Conservation (phyloP, 2,888 invertebrate genomes). For the Brachypalpus laphriformis region DNA sequence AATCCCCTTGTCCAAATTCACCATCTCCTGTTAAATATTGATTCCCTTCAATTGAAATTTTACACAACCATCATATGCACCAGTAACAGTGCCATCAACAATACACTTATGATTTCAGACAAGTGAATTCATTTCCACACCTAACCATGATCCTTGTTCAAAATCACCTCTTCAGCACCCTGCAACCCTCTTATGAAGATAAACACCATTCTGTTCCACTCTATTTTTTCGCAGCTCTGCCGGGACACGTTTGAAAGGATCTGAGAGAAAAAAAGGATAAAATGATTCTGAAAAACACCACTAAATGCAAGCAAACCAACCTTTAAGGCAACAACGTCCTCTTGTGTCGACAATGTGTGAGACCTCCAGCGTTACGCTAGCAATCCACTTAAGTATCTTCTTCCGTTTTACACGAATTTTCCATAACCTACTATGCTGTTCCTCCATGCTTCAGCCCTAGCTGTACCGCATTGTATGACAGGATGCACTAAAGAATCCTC, state of each 20-base stretch:
- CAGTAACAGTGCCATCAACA: conserved; percentile 22
- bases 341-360: conserved; percentile 12
- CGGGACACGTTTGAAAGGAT: conserved; percentile 6
- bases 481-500: conserved; percentile 12
- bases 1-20: neutral
- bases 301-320: conserved; percentile 2
- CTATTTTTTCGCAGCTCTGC: conserved; percentile 15
- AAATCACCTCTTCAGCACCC: neutral
- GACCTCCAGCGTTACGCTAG: conserved; percentile 44
- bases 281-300: neutral
- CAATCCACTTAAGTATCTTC: conserved; percentile 71
- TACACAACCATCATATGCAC: neutral
- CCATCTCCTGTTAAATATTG: neutral
- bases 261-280: neutral
- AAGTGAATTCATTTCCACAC: conserved; percentile 63
- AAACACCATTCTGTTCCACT: conserved; percentile 34
- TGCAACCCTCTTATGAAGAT: conserved; percentile 44
- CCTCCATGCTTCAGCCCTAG: neutral
- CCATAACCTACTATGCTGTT: conserved; percentile 66
- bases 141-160: conserved; percentile 49
- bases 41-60: conserved; percentile 9
- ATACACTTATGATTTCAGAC: conserved; percentile 60
- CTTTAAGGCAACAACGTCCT: conserved; percentile 16
- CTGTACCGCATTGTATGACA: conserved; percentile 6
- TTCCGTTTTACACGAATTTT: conserved; percentile 73